Percentiles rank a stretch among this genome's conserved stretches.
Conservation (phyloP, 2,888 invertebrate species). For the Desoria tigrina region DNA sequence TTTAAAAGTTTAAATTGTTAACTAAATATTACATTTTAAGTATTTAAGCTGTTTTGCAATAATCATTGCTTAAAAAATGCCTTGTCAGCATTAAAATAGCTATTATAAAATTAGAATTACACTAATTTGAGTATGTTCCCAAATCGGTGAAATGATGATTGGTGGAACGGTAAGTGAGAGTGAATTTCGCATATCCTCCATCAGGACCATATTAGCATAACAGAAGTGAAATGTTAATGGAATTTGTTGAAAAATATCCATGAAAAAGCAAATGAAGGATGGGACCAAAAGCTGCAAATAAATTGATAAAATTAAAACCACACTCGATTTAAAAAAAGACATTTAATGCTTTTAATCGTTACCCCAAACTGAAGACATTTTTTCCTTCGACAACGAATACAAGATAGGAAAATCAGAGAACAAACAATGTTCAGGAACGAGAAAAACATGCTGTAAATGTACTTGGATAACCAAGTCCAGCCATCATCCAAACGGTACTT, state of each 20-base stretch:
- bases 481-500: constrained; percentile 8
- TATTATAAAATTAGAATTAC: constrained; percentile 12
- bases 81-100: background rate
- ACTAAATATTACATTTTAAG: background rate
- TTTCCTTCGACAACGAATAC: constrained; percentile 20
- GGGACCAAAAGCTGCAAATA: constrained; percentile 28
- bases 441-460: constrained; percentile 19
- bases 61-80: background rate
- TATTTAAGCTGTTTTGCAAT: background rate
- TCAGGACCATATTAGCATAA: constrained; percentile 19
- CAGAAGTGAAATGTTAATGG: constrained; percentile 32
- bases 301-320: background rate
- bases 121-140: constrained; percentile 35
- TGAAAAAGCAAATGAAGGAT: constrained; percentile 35
- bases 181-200: constrained; percentile 23
- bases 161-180: constrained; percentile 18
- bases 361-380: constrained; percentile 33
- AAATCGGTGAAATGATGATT: constrained; percentile 17
- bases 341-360: background rate
- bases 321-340: too few species aligned
- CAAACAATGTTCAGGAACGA: constrained; percentile 25
- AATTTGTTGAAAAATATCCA: constrained; percentile 34
- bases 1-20: constrained; percentile 1
- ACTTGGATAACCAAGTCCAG: constrained; percentile 24
- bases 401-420: constrained; percentile 13